Base-by-base conservation (phyloP, 2,888 invertebrate genomes). In the Sphaeridia pumilis region DNA sequence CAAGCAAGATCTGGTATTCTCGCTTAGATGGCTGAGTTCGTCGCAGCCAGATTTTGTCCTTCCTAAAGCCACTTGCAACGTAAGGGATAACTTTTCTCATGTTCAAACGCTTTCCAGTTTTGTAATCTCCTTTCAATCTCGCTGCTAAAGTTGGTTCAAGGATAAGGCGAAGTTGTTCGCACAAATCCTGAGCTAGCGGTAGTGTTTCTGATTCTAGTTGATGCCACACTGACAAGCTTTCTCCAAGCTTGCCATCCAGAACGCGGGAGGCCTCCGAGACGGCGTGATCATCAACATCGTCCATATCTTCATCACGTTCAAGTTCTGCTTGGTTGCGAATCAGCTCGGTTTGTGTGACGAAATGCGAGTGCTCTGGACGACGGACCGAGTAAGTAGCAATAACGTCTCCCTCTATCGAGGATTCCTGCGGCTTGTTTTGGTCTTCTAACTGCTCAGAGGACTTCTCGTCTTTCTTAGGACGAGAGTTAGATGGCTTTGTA, bases 21-120 rank as follows among this genome's bases (percentile, higher is more conserved):
- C 98, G 77, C 68, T 92, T 89, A 1, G 89, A 90, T 0, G 94
- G 93, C 70, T 92, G 92, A 0, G 92, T 95, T 50, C 98, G 76
- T 14, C 97, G 76, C 67, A 99, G 69, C 98, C 98, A 99, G 67
- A 99, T 99, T 71, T 95, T 94, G 70, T 99, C 97, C 70, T 98
- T 98, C 42, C 97, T 80, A 74, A 95, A 99, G 71, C 97, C 88
- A 57, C 95, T 95, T 20, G 99, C 99, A 63, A 99, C 93, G 74
- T 98, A 99, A 0, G 97, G 90, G 68, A 98, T 94, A 50, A 99
- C 73, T 67, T 87, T 89, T 43, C 95, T 80, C 97, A 99, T 98
- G 73, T 98, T 99, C 48, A 99, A 85, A 5, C 98, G 79, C 57
- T 92, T 85, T 0, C 98, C 98, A 0, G 93, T 95, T 48, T 94